Evolutionary conservation across 2,888 invertebrate genomes (phyloP), one percentile per base, ranked within the genome.

Genomic region (Odontothrips loti): DNA sequence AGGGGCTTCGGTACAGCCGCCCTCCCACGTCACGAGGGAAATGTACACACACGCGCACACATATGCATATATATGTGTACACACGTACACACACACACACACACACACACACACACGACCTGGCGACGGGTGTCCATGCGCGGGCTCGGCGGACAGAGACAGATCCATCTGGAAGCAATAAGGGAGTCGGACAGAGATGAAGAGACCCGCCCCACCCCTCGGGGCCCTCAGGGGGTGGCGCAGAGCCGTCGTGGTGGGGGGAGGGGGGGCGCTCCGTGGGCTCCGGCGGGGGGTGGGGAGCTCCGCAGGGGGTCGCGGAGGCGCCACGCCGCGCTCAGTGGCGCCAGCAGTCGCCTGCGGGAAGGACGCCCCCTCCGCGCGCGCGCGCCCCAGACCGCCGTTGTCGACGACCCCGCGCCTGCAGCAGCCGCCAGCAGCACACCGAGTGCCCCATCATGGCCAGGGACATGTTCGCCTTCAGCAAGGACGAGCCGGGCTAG

Each of bases 401-500:
- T 4, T 17, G 58, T n/a, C 58, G 11, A 2, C 58, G 58, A 15
- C 58, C 58, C 58, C 17, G 15, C 12, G 15, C 51, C 51, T 12
- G 48, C 48, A 17, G 51, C 58, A 17, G 1, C 51, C 51, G 58
- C 17, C 15, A 15, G 10, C 34, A 43, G 34, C n/a, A n/a, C 51
- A 51, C 51, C 34, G 34, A 43, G 34, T 6, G 2, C 34, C 34
- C 34, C 68, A 27, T 27, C 68, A 75, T 75, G 68, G 68, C 68
- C 68, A 23, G 68, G 68, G 27, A 8, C 23, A 12, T 9, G 27
- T 75, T 10, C 68, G 68, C 27, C 23, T 27, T 75, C 68, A 75
- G 6, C 27, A 75, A 75, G 68, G 68, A 75, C 23, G 68, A 75
- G 68, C 68, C 68, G 68, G 68, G 68, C 68, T 75, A 75, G 68